Conservation (phyloP, 64 coral and sea anemone genomes). For the Pachyseris speciosa region DNA sequence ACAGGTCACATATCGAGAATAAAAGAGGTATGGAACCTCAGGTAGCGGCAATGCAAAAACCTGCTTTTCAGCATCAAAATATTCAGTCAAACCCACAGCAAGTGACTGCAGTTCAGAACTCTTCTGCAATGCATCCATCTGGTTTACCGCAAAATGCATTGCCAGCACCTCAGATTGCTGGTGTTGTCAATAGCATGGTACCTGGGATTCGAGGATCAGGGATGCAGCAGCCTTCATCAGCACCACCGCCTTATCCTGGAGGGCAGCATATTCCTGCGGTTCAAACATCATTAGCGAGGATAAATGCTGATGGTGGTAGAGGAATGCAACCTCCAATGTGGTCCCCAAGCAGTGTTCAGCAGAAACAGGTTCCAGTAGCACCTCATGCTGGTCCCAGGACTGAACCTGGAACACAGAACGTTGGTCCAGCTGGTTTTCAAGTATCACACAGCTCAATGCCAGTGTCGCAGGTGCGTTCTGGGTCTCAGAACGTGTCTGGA, state of each 20-base stretch:
- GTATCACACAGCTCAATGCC: background rate
- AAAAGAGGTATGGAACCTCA: background rate
- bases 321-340: background rate
- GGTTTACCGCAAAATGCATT: background rate
- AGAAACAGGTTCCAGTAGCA: background rate
- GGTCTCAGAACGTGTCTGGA: background rate
- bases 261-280: background rate
- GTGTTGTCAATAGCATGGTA: background rate
- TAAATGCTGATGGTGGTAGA: background rate
- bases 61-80: slow-evolving; percentile 21
- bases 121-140: background rate
- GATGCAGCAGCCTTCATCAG: background rate
- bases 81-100: background rate
- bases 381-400: background rate
- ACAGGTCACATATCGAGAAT: background rate
- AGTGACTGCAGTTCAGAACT: background rate
- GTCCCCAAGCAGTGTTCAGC: background rate
- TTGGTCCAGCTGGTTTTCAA: background rate
- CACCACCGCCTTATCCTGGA: background rate
- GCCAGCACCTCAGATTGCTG: background rate
- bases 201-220: slow-evolving; percentile 8
- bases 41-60: background rate
- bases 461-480: background rate
- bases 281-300: background rate
- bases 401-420: background rate